Evolutionary conservation across 2,113 vertebrate genomes (phyloP).

Genomic region (Rattus norvegicus): DNA sequence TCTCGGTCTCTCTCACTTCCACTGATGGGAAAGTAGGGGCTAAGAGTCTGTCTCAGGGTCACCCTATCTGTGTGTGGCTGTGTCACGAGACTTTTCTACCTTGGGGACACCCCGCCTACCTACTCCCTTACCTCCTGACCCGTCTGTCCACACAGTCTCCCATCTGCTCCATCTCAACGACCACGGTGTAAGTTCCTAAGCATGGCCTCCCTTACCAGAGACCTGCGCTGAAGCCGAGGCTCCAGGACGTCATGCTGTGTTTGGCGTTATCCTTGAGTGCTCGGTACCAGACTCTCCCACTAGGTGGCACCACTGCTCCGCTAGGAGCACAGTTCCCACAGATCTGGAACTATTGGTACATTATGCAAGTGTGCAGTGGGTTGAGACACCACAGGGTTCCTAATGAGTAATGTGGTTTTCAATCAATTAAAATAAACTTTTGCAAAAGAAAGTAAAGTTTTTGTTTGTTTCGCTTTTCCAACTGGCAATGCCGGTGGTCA

Average conservation of each 20-base stretch:
- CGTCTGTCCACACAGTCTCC: not conserved
- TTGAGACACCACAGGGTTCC: not conserved
- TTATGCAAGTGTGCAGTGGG: not conserved
- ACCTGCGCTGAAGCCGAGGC: not conserved
- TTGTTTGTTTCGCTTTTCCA: no score
- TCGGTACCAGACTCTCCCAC: not conserved
- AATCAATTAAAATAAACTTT: not conserved
- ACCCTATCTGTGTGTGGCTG: not conserved
- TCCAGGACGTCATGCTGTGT: rapidly evolving
- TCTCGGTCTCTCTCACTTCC: not conserved
- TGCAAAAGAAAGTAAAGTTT: not conserved
- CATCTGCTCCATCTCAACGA: not conserved
- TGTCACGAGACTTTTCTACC: not conserved
- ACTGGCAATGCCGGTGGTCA: no score
- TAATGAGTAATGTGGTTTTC: not conserved
- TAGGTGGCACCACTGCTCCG: slow-evolving; percentile 49
- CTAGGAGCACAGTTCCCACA: not conserved
- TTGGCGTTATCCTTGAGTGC: not conserved
- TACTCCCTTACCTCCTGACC: no score
- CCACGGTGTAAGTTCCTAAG: not conserved
- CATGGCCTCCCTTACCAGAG: rapidly evolving
- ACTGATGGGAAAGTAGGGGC: not conserved
- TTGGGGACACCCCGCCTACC: no score
- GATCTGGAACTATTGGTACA: not conserved
- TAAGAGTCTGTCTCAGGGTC: not conserved